These are phyloP conservation scores for Pachliopta kotzebuea DNA, from an alignment of 2,888 invertebrate species.

Conservation along the genomic window DNA sequence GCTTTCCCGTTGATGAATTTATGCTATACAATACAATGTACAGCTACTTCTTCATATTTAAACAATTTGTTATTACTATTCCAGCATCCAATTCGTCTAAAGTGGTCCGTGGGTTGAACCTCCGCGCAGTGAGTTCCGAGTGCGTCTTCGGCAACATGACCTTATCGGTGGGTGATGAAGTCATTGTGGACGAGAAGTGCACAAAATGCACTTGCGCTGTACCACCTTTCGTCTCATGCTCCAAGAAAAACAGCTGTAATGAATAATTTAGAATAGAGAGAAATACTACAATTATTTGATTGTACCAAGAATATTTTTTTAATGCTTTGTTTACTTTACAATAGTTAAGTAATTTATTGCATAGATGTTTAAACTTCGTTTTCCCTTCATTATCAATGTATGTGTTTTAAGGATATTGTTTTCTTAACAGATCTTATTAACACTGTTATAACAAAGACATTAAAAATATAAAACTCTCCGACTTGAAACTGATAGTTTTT, in stretches of 20 bases:
- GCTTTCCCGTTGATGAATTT: background rate
- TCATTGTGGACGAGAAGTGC: slow-evolving; percentile 59
- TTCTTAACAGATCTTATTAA: no score
- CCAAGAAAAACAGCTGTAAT: slow-evolving; percentile 48
- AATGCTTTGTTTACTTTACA: background rate
- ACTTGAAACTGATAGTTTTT: no score
- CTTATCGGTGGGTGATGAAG: slow-evolving; percentile 65
- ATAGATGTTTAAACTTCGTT: background rate
- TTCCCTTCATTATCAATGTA: no score
- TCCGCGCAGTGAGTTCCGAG: slow-evolving; percentile 49
- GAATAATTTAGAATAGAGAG: slow-evolving; percentile 23
- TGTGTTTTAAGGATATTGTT: no score
- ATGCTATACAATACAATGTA: background rate
- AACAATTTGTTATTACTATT: slow-evolving; percentile 33
- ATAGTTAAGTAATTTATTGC: no score
- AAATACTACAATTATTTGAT: background rate
- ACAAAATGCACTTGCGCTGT: slow-evolving; percentile 64
- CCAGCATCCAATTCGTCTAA: slow-evolving; percentile 55
- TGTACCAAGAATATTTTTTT: background rate
- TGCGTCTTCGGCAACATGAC: slow-evolving; percentile 68
- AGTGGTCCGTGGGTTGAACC: slow-evolving; percentile 57
- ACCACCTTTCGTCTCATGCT: slow-evolving; percentile 71
- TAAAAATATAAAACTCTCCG: no score
- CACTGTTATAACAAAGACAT: no score
- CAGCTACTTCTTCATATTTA: background rate